Conservation (phyloP, 1,140 invertebrate species). For the Colletes gigas region DNA sequence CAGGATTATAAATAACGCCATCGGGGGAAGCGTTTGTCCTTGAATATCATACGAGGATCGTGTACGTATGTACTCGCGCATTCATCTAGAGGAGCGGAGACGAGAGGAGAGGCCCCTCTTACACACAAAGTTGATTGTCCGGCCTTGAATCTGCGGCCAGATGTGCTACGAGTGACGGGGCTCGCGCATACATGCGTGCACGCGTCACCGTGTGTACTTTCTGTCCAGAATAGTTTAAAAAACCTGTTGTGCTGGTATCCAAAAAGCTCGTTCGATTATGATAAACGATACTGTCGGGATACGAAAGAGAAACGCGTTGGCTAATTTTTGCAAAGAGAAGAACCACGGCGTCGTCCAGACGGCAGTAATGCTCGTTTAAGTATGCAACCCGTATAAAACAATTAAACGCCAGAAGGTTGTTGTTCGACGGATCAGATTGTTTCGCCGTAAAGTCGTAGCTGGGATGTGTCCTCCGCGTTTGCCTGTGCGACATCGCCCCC, state of each 20-base stretch:
- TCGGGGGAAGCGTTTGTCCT: conserved; percentile 54
- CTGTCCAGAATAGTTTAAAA: conserved; percentile 17
- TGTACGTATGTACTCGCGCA: background rate
- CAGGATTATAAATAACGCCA: conserved; percentile 57
- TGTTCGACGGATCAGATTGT: no score
- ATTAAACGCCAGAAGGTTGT: no score
- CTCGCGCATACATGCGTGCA: conserved; percentile 2
- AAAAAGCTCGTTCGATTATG: conserved; percentile 29
- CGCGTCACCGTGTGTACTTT: background rate
- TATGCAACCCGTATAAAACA: no score
- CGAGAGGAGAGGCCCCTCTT: conserved; percentile 49
- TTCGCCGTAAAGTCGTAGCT: no score
- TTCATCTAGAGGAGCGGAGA: conserved; percentile 3
- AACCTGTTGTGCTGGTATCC: conserved; percentile 25
- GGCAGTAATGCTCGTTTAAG: no score
- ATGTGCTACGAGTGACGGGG: conserved; percentile 50
- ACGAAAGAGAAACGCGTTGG: background rate
- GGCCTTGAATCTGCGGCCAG: conserved; percentile 70
- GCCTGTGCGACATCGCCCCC: conserved; percentile 48
- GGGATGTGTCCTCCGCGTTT: conserved; percentile 30
- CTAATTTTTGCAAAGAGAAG: no score
- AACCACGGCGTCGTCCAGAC: no score
- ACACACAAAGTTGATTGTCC: conserved; percentile 69
- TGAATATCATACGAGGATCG: conserved; percentile 33
- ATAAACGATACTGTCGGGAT: background rate